A percentile compares a stretch with the other conserved stretches of the same genome.
Conservation (phyloP, 2,888 invertebrate species). For the Ectobius pallidus region DNA sequence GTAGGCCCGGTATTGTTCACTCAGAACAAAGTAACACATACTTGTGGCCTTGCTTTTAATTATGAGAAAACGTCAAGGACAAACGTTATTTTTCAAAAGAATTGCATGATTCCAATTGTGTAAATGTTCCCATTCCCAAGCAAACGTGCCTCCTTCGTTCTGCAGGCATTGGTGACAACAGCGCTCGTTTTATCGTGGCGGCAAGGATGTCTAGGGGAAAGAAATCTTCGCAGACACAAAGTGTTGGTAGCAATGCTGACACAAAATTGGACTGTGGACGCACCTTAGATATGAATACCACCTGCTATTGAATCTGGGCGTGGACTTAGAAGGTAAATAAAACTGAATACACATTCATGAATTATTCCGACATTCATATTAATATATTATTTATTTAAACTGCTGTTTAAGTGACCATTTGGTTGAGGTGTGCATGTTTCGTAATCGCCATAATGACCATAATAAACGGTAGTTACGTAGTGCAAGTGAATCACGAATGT, state of each 20-base stretch:
- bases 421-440: too few species aligned
- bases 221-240: too few species aligned
- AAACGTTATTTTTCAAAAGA: not conserved
- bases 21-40: too few species aligned
- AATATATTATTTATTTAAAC: too few species aligned
- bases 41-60: slow-evolving; percentile 9
- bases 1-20: too few species aligned
- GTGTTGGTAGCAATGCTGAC: not conserved
- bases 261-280: not conserved
- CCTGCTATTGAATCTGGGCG: not conserved
- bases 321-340: not conserved
- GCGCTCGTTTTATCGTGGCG: not conserved
- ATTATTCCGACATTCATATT: too few species aligned
- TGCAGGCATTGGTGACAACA: not conserved
- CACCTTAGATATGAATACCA: not conserved
- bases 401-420: too few species aligned
- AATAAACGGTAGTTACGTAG: too few species aligned
- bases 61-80: slow-evolving; percentile 19
- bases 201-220: not conserved
- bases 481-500: too few species aligned
- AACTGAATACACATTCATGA: too few species aligned
- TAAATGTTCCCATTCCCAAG: slow-evolving; percentile 1
- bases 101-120: not conserved
- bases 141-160: not conserved
- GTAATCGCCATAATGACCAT: too few species aligned